Percentiles rank a stretch among this genome's conserved stretches.
These are phyloP conservation scores for Indri indri DNA, from an alignment of 2,113 vertebrate species.

Conservation along the genomic window DNA sequence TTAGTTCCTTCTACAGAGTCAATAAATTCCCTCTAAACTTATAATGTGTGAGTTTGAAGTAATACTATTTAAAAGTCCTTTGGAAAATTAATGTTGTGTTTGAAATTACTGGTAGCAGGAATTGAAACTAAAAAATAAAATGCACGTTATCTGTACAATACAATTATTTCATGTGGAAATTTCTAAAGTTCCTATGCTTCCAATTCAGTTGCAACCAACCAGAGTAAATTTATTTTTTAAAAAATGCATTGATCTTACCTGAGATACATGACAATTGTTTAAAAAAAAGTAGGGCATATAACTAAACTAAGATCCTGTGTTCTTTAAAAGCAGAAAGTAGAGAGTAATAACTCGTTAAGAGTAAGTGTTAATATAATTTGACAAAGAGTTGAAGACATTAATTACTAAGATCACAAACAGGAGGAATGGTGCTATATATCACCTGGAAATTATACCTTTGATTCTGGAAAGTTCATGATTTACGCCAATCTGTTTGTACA, in stretches of 20 bases:
- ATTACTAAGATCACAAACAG: not conserved
- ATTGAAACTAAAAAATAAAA: not conserved
- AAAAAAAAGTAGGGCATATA: not conserved
- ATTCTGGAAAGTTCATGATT: not conserved
- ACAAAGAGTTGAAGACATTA: not conserved
- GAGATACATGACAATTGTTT: not conserved
- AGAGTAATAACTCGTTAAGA: not conserved
- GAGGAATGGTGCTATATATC: not conserved
- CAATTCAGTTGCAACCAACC: not conserved
- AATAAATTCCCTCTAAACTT: not conserved
- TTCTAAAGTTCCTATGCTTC: not conserved
- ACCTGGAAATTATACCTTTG: not conserved
- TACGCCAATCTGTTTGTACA: not conserved
- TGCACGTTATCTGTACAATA: not conserved
- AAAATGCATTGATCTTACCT: not conserved
- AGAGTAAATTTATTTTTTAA: not conserved
- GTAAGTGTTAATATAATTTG: not conserved
- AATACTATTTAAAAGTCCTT: not conserved
- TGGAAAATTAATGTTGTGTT: not conserved
- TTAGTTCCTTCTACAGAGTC: not conserved
- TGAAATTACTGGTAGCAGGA: not conserved
- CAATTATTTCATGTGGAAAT: not conserved
- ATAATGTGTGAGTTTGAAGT: not conserved
- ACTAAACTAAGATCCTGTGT: not conserved
- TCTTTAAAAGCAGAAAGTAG: not conserved